Conservation (phyloP, 2,797 vertebrate genomes). For the Chiroxiphia lanceolata region DNA sequence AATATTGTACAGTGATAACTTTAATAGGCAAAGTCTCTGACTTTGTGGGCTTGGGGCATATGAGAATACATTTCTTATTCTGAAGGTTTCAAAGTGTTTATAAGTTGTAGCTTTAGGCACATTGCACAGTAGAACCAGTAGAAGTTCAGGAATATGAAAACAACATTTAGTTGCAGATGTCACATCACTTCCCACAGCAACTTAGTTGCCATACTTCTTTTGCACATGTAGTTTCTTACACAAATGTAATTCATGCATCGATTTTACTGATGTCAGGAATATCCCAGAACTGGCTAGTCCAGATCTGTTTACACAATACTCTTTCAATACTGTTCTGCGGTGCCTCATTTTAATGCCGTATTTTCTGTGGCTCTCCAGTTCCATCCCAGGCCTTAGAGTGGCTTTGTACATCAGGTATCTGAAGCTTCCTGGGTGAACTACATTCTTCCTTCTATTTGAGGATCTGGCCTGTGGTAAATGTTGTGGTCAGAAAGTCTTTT, state of each 20-base stretch:
- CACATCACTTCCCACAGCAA: background rate
- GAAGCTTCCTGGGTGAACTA: background rate
- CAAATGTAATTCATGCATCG: background rate
- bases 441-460: background rate
- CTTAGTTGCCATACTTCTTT: background rate
- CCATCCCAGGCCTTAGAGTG: background rate
- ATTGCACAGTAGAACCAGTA: background rate
- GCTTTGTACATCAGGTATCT: background rate
- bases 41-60: background rate
- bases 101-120: background rate
- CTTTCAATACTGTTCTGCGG: background rate
- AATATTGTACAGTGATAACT: background rate
- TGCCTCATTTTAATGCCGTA: background rate
- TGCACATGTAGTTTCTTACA: background rate
- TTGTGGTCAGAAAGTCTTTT: background rate
- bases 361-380: background rate
- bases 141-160: background rate
- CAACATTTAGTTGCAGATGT: background rate
- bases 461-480: background rate
- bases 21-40: background rate
- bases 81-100: background rate
- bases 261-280: background rate
- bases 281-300: background rate
- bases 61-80: background rate
- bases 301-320: background rate